Evolutionary conservation across 2,113 vertebrate genomes (phyloP).

Genomic region (Xiphophorus hellerii): DNA sequence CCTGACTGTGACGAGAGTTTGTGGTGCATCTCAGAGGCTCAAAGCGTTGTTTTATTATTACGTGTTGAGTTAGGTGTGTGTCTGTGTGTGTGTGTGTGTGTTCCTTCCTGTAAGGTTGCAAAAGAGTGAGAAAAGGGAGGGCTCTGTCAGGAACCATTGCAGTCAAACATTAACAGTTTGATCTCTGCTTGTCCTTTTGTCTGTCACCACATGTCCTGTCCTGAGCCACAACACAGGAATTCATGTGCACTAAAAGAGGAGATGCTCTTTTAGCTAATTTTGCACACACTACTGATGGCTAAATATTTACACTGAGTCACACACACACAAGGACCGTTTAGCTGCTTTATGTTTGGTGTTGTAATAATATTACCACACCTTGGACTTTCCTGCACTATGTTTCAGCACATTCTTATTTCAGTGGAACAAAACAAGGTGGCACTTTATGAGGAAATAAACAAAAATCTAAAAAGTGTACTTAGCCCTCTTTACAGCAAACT

Average conservation of each 20-base stretch:
- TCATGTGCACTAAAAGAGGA: not conserved
- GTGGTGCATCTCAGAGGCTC: not conserved
- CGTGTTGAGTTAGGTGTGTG: not conserved
- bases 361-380: not conserved
- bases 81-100: not conserved
- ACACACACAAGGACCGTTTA: no score
- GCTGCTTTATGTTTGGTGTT: not conserved
- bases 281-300: not conserved
- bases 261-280: not conserved
- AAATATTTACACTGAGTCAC: not conserved
- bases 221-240: not conserved
- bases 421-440: no score
- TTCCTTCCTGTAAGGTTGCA: conserved; percentile 56
- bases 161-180: conserved; percentile 67
- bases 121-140: conserved; percentile 53
- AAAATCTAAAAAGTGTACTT: no score
- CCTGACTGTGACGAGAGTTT: not conserved
- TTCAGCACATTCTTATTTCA: no score
- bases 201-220: conserved; percentile 9
- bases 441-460: no score
- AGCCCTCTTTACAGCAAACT: no score
- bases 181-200: conserved; percentile 25
- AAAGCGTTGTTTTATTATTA: not conserved
- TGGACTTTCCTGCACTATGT: not conserved
- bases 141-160: conserved; percentile 48